These are phyloP conservation scores for Spodoptera litura DNA, from an alignment of 1,140 invertebrate species.

Conservation along the genomic window DNA sequence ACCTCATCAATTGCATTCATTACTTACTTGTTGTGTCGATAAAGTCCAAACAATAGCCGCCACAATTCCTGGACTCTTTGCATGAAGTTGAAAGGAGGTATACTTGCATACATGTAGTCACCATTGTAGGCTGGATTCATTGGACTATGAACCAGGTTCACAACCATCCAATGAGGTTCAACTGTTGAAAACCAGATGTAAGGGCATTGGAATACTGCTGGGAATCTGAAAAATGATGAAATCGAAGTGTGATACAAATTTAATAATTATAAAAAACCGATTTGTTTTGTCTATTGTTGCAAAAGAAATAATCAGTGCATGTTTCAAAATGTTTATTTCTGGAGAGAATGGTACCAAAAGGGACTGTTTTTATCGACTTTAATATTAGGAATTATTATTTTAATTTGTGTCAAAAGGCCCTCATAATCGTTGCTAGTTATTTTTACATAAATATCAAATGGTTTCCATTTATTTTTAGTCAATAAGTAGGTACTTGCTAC, in stretches of 20 bases:
- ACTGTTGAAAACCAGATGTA: slow-evolving; percentile 51
- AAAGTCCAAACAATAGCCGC: neutral
- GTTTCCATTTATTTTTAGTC: no score
- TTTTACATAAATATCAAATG: no score
- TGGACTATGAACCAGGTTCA: slow-evolving; percentile 52
- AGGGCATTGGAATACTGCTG: slow-evolving; percentile 56
- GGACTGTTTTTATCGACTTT: no score
- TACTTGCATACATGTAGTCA: slow-evolving; percentile 1
- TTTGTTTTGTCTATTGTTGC: no score
- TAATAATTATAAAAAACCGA: neutral
- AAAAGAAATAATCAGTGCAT: no score
- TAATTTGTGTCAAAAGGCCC: no score
- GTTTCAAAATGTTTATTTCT: no score
- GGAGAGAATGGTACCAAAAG: no score
- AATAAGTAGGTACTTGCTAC: no score
- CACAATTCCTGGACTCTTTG: slow-evolving; percentile 49
- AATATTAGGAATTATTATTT: no score
- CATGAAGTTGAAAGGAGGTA: slow-evolving; percentile 47
- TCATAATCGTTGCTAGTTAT: no score
- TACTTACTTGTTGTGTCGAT: neutral
- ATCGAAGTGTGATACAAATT: neutral
- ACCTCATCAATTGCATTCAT: no score
- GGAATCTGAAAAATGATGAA: slow-evolving; percentile 50
- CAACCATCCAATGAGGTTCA: slow-evolving; percentile 48
- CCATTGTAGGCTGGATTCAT: slow-evolving; percentile 53